These are phyloP conservation scores for Peribatodes rhomboidaria DNA, from an alignment of 2,888 invertebrate species.

Conservation along the genomic window DNA sequence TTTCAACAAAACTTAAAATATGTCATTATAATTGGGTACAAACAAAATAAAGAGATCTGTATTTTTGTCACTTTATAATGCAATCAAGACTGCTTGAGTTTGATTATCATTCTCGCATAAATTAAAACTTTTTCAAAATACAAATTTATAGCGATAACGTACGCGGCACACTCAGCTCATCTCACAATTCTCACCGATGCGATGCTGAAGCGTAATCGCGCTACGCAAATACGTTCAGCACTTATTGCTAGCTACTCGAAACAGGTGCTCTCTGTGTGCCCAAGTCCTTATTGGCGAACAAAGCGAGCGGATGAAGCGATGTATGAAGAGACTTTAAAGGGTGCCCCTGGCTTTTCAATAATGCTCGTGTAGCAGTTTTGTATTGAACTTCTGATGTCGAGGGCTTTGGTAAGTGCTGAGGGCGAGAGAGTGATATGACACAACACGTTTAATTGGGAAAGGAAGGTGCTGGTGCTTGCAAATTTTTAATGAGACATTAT, in stretches of 20 bases:
- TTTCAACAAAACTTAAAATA: too few relatives aligned
- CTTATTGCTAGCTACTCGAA: constrained; percentile 77
- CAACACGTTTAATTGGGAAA: constrained; percentile 22
- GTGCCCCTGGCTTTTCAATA: constrained; percentile 48
- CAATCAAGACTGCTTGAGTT: too few relatives aligned
- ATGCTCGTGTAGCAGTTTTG: constrained; percentile 44
- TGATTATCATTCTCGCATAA: neutral
- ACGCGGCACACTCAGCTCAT: constrained; percentile 45
- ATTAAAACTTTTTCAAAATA: constrained; percentile 2
- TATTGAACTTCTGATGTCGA: constrained; percentile 43
- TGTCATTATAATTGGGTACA: too few relatives aligned
- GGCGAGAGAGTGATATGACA: constrained; percentile 20
- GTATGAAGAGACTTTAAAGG: constrained; percentile 58
- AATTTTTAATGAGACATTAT: too few relatives aligned
- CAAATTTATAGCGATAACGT: constrained; percentile 40
- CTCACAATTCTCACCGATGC: constrained; percentile 58
- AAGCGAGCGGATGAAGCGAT: constrained; percentile 68
- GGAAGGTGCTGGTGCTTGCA: too few relatives aligned
- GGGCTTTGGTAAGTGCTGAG: constrained; percentile 29
- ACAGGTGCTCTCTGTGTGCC: constrained; percentile 76
- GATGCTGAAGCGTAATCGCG: constrained; percentile 71
- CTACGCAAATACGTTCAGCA: constrained; percentile 82
- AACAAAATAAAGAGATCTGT: too few relatives aligned
- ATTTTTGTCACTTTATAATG: too few relatives aligned
- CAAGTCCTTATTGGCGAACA: constrained; percentile 73